Percentiles rank a stretch among this genome's conserved stretches.
Evolutionary conservation across 2,888 invertebrate species (phyloP).

Genomic region (Orchesella flavescens): DNA sequence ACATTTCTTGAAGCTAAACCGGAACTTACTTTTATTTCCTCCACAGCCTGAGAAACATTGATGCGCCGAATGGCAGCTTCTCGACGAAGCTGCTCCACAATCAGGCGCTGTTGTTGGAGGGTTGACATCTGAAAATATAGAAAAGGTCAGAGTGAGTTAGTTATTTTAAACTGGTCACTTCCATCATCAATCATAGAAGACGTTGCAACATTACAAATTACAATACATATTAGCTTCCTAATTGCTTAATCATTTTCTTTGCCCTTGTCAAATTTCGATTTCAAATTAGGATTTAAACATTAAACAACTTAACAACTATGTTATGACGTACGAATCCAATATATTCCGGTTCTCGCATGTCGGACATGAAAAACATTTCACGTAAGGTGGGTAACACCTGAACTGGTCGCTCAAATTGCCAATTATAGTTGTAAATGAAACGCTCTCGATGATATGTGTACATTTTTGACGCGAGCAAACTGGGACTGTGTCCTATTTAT

Average conservation of each 20-base stretch:
- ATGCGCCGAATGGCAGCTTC: conserved; percentile 92
- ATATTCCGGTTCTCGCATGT: conserved; percentile 70
- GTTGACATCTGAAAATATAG: conserved; percentile 82
- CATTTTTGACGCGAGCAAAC: conserved; percentile 17
- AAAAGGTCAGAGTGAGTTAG: not conserved
- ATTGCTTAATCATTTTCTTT: no score
- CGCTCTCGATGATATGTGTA: conserved; percentile 43
- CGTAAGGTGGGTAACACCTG: conserved; percentile 66
- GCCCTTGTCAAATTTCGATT: no score
- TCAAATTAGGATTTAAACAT: no score
- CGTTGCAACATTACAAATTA: no score
- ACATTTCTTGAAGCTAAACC: no score
- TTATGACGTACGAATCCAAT: conserved; percentile 69
- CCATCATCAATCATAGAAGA: no score
- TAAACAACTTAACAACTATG: not conserved
- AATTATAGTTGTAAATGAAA: conserved; percentile 55
- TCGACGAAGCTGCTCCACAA: conserved; percentile 93
- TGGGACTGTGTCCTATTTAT: not conserved
- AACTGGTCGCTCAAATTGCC: conserved; percentile 63
- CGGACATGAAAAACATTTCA: conserved; percentile 70
- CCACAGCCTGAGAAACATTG: conserved; percentile 91
- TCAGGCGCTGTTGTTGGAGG: conserved; percentile 93
- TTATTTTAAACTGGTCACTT: not conserved
- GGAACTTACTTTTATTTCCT: conserved; percentile 82
- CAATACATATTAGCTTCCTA: no score